These are phyloP conservation scores for Anhinga rufa DNA, from an alignment of 2,113 vertebrate species.

Conservation along the genomic window DNA sequence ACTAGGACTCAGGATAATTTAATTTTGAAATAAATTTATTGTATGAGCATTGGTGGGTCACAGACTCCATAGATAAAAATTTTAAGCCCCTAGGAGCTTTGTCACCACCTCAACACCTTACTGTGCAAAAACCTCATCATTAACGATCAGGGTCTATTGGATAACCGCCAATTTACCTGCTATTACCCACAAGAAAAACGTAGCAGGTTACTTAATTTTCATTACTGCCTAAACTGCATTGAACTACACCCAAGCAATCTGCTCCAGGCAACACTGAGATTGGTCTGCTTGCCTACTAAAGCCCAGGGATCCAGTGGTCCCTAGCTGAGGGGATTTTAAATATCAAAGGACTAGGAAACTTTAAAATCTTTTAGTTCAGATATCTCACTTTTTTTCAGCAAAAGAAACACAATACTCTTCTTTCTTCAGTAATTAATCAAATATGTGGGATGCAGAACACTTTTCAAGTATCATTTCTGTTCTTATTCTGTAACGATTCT, in stretches of 20 bases:
- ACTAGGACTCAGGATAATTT: background rate
- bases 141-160: background rate
- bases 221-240: background rate
- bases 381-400: background rate
- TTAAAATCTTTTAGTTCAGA: background rate
- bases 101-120: background rate
- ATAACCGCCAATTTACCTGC: background rate
- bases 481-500: background rate
- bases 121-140: background rate
- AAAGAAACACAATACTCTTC: accelerated
- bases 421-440: background rate
- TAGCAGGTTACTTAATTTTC: background rate
- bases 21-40: background rate
- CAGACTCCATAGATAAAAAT: background rate
- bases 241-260: background rate
- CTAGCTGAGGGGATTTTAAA: background rate
- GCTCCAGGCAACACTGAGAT: background rate
- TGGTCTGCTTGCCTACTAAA: background rate
- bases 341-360: background rate
- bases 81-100: background rate
- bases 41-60: background rate
- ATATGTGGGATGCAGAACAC: background rate
- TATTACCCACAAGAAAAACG: background rate
- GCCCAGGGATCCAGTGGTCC: background rate
- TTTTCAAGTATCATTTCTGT: background rate